Percentiles rank a stretch among this genome's conserved stretches.
These are phyloP conservation scores for Drosophila murphyi DNA, from an alignment of 1,140 invertebrate genomes.

Conservation along the genomic window DNA sequence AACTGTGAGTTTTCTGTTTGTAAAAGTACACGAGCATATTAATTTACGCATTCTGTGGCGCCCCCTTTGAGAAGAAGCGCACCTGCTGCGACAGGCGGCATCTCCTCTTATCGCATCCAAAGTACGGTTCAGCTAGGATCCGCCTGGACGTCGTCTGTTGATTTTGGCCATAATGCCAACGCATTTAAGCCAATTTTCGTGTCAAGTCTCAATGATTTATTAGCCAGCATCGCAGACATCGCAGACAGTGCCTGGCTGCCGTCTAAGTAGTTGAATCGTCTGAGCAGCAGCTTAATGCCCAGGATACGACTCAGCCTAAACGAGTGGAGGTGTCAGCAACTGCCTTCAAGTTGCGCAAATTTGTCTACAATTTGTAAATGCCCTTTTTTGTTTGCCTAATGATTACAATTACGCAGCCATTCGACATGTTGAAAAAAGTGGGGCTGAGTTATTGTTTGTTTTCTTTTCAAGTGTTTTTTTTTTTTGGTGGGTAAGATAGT, in stretches of 20 bases:
- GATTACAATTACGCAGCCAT: conserved; percentile 64
- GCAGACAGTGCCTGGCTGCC: conserved; percentile 29
- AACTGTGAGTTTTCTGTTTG: conserved; percentile 14
- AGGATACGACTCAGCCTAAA: conserved; percentile 30
- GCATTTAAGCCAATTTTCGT: conserved; percentile 73
- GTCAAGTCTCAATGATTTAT: conserved; percentile 68
- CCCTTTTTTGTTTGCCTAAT: conserved; percentile 51
- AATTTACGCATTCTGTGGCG: conserved; percentile 41
- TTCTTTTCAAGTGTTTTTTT: background rate
- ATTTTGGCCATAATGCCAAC: conserved; percentile 58
- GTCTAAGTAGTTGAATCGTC: background rate
- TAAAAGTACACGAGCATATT: conserved; percentile 31
- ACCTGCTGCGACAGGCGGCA: conserved; percentile 58
- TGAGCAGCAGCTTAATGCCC: conserved; percentile 11
- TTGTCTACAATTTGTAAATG: conserved; percentile 67
- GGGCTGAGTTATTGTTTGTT: background rate
- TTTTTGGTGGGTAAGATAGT: background rate
- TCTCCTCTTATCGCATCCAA: background rate
- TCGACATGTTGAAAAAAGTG: conserved; percentile 25
- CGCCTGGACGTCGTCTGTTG: conserved; percentile 48
- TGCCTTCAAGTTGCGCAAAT: conserved; percentile 66
- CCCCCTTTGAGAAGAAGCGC: conserved; percentile 51
- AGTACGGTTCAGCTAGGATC: background rate
- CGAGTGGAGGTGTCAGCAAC: conserved; percentile 56
- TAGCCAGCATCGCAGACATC: conserved; percentile 56